Base-by-base conservation (phyloP, 2,888 invertebrate species). In the Pollenia griseotomentosa region DNA sequence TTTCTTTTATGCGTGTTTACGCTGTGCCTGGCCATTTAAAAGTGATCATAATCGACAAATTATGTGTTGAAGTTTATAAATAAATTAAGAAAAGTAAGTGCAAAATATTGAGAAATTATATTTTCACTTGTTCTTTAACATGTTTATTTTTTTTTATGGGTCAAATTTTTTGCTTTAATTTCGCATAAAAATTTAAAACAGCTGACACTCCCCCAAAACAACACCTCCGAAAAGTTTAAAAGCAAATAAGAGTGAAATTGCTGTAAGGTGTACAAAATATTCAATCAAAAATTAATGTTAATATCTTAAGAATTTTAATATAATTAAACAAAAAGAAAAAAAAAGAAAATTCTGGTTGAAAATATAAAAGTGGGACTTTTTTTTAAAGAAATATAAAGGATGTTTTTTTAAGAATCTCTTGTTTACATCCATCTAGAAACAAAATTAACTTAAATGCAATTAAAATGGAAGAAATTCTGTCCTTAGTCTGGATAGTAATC, bases 31-130 rank as follows among this genome's bases (percentile, higher is more conserved):
- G n/a, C 61, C 82, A 86, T 87, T 87, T 81, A 88, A 87, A 86
- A 85, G 83, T 86, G 88, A 75, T 87, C 85, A 91, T 91, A 92
- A 92, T 91, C 92, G 91, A 91, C 89, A 85, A 85, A 88, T 89
- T 88, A 89, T 89, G 89, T 88, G 89, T 90, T 91, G 91, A 91
- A 91, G 90, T 80, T 79, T 74, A 44, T 46, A 70, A 77, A 77
- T 71, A 83, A 77, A 77, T 63, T 77, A 71, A 53, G 46, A 59
- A 77, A 65, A 57, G 61, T 40, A 42, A 19, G 40, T 12, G 42
- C 44, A 23, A 19, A 11, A 44, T 23, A 6, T 51, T 10, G 19
- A 63, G 51, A 73, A 74, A 66, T 33, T 78, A 78, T 65, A 59
- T 51, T 83, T 83, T 83, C 83, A 83, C 83, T 70, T 77, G 75